These are phyloP conservation scores for Meles meles DNA, from an alignment of 2,113 vertebrate species.

Conservation along the genomic window DNA sequence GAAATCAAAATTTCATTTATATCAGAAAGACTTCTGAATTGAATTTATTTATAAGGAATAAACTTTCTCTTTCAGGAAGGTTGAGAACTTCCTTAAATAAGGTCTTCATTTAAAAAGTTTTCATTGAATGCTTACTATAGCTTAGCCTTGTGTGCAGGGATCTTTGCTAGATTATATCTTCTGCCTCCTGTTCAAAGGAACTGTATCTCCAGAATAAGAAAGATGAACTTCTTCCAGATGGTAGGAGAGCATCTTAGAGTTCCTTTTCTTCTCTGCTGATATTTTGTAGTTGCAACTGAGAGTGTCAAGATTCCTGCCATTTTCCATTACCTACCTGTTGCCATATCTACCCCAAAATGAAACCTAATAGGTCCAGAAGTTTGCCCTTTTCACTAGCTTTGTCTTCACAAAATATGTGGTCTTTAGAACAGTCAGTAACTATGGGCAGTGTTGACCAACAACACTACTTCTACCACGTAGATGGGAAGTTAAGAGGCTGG, in stretches of 20 bases:
- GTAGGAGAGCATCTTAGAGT: not conserved
- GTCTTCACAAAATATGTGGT: not conserved
- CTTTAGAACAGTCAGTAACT: not conserved
- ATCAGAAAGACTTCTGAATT: conserved; percentile 13
- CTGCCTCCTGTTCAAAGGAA: not conserved
- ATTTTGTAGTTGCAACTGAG: not conserved
- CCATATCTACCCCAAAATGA: not conserved
- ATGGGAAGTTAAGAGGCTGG: not conserved
- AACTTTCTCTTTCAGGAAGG: not conserved
- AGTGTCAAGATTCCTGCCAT: not conserved
- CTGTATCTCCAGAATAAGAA: not conserved
- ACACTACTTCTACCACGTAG: not conserved
- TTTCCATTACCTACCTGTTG: not conserved
- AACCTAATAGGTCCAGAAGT: not conserved
- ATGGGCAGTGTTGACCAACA: not conserved
- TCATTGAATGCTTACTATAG: not conserved
- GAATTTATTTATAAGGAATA: conserved; percentile 18
- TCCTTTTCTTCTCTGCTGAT: not conserved
- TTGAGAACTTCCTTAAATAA: not conserved
- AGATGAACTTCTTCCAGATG: not conserved
- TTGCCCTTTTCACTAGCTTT: not conserved
- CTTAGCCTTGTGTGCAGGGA: not conserved
- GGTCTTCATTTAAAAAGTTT: not conserved
- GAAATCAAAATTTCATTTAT: conserved; percentile 27
- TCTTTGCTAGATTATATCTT: not conserved